Base-by-base conservation (phyloP, 2,113 vertebrate genomes). In the Sebastes fasciatus region DNA sequence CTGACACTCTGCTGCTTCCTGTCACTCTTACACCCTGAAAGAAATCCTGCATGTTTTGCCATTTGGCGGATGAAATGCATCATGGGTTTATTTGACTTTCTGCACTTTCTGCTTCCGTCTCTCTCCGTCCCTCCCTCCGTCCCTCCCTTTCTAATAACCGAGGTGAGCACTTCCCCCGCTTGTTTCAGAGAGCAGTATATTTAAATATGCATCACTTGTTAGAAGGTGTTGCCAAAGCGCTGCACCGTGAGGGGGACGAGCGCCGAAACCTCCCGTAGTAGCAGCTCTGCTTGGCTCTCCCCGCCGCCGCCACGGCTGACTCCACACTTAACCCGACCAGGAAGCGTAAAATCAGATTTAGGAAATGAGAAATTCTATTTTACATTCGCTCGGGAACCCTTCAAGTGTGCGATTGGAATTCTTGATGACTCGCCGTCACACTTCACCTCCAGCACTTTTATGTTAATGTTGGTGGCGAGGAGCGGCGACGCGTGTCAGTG, bases 361-460 rank as follows among this genome's bases (percentile, higher is more conserved):
- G 81, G 68, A 88, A 89, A 82, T 75, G 82, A 83, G 68, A 83
- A 82, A 73, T 42, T 17, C 63, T 26, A 54, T 82, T 89, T 17
- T 77, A 52, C 73, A 46, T 64, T 68, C 16, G 5, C 49, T 52
- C 10, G 8, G 66, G 57, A 86, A 62, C 68, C 85, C 75, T 42
- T 75, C 42, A 58, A 77, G 78, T 77, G 85, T 77, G 73, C 34
- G 51, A 46, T 23, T 12, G 74, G 61, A 83, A 19, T 49, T 77
- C 66, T 62, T 17, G 82, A 76, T 66, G 76, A 73, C 40, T 64
- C 16, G 48, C 19, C 21, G 4, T 57, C 83, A 71, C 87, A 68
- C 68, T 63, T 80, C 80, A 63, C 63, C 82, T 64, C 40, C 0
- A 71, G 70, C 62, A 9, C 79, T 63, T 84, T 34, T 46, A 62